Evolutionary conservation across 1,140 invertebrate genomes (phyloP).

Genomic region (Eriocheir sinensis): DNA sequence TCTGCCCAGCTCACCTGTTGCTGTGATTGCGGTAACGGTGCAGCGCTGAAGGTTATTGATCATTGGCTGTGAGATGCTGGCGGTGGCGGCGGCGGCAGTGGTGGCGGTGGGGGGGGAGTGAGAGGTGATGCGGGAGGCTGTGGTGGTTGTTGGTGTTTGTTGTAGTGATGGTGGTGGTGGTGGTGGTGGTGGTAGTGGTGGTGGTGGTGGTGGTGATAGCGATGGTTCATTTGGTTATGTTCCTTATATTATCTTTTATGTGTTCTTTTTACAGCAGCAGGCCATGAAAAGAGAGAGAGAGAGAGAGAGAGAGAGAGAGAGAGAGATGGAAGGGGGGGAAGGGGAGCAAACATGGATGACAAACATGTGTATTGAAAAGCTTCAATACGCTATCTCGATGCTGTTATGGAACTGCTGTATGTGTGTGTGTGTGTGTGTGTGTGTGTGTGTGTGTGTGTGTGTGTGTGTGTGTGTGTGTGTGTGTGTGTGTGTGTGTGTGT

Average conservation of each 20-base stretch:
- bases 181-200: neutral
- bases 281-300: neutral
- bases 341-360: too few relatives aligned
- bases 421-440: slow-evolving; percentile 36
- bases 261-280: neutral
- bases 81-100: neutral
- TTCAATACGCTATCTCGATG: too few relatives aligned
- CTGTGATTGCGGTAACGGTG: neutral
- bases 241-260: too few relatives aligned
- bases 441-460: slow-evolving; percentile 47
- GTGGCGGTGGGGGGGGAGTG: neutral
- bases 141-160: neutral
- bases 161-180: neutral
- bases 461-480: slow-evolving; percentile 48
- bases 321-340: slow-evolving; percentile 6
- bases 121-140: too few relatives aligned
- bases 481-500: slow-evolving; percentile 41
- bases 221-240: neutral
- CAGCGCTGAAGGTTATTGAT: neutral
- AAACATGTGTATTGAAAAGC: too few relatives aligned
- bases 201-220: neutral
- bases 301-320: slow-evolving; percentile 4
- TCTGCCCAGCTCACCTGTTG: too few relatives aligned
- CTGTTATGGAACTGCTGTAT: too few relatives aligned
- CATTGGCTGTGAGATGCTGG: neutral